Percentiles rank a stretch among this genome's conserved stretches.
Conservation (phyloP, 2,113 vertebrate genomes). For the Cyanoderma ruficeps region DNA sequence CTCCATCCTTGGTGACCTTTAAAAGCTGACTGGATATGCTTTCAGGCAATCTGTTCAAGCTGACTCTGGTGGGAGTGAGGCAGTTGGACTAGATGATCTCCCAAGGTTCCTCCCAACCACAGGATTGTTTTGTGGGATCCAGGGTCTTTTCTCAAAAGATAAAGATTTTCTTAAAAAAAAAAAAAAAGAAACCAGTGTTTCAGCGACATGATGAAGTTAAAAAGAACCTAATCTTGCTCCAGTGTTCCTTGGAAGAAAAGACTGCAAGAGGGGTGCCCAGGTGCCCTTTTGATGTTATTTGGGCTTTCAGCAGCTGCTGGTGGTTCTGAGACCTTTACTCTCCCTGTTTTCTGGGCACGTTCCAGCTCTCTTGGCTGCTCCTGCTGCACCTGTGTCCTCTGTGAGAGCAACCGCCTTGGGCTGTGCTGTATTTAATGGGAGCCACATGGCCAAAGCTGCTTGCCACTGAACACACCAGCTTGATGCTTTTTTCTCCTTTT, state of each 20-base stretch:
- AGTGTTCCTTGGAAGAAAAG: not conserved
- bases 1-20: not conserved
- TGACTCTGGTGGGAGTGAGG: not conserved
- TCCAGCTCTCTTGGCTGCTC: not conserved
- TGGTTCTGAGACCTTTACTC: not conserved
- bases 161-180: not conserved
- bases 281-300: not conserved
- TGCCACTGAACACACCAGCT: rapidly evolving
- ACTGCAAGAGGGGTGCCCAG: not conserved
- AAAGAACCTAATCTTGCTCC: not conserved
- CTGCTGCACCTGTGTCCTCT: not conserved
- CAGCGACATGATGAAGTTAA: not conserved
- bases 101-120: not conserved
- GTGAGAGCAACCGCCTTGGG: not conserved
- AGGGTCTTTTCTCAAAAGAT: not conserved
- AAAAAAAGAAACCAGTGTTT: not conserved
- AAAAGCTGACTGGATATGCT: not conserved
- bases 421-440: not conserved
- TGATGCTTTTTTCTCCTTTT: not conserved
- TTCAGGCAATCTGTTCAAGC: not conserved
- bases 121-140: not conserved
- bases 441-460: not conserved
- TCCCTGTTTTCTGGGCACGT: not conserved
- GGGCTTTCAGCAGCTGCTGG: not conserved
- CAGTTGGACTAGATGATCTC: not conserved